Base-by-base conservation (phyloP, 2,797 vertebrate genomes). In the Paramormyrops hopkinsi region DNA sequence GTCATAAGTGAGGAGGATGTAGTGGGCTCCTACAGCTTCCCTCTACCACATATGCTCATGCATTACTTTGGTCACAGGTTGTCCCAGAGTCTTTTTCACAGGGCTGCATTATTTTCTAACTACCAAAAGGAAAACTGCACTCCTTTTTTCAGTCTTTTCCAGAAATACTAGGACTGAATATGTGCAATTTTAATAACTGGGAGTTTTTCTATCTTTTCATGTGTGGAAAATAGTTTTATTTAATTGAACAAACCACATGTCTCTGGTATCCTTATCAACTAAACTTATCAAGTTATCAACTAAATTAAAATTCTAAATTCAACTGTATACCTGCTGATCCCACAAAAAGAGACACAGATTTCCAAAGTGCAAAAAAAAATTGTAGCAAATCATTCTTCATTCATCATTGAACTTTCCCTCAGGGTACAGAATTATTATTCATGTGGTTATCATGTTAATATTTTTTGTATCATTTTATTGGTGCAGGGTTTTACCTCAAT, bases 1-100 rank as follows among this genome's bases (percentile, higher is more conserved):
- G 83, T 90, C 91, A 90, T 91, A 89, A 88, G 76, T 86, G 91
- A 59, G 90, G 90, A 90, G 86, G 88, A 91, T 85, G 90, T 65
- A 88, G 44, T 62, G 82, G 54, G 88, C 85, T 86, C 88, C 53
- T 73, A 86, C 76, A 33, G 59, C 17, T 83, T 33, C 88, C 11
- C 82, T 54, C 48, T 65, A 9, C 84, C 37, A 33, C 19, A 8
- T n/a, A n/a, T 59, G 4, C 59, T 76, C 2, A 50, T 37, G 62
- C 62, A 50, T 12, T 41, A 12, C 12, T 17, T 17, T 44, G 54
- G 37, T 37, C 59, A 19, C 41, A 14, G n/a, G n/a, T 25, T 79
- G 11, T 54, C 48, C 84, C 50, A 14, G n/a, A 54, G 44, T 25
- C 5, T 48, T 50, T 41, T 41, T 79, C 46, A 46, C 82, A 48